Conservation (phyloP, 2,113 vertebrate genomes). For the Heliornis fulica region DNA sequence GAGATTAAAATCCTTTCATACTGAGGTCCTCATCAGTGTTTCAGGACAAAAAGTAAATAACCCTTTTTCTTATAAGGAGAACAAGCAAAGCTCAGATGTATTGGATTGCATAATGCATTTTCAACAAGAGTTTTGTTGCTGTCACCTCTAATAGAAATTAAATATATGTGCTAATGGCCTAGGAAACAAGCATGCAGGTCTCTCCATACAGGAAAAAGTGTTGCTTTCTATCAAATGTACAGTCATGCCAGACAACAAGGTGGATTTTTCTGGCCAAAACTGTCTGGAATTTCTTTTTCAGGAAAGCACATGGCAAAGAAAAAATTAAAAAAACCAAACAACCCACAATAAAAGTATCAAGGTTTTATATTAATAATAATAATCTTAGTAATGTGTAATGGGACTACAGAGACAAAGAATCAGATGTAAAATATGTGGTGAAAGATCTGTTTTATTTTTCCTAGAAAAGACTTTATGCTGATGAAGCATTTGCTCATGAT, state of each 20-base stretch:
- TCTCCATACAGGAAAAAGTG: neutral
- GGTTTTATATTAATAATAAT: neutral
- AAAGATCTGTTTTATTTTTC: neutral
- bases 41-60: neutral
- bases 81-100: neutral
- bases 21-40: neutral
- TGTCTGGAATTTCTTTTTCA: neutral
- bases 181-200: neutral
- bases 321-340: neutral
- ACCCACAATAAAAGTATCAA: neutral
- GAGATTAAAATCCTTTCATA: neutral
- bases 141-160: conserved; percentile 9
- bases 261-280: neutral
- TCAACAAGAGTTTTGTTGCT: conserved; percentile 33
- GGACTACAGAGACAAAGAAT: neutral
- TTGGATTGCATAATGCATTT: neutral
- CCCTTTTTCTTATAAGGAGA: neutral
- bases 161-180: neutral
- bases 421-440: conserved; percentile 30
- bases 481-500: conserved; percentile 31
- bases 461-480: neutral
- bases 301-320: neutral
- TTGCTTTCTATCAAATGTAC: neutral
- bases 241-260: neutral
- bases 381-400: neutral